Base-by-base conservation (phyloP, 2,113 vertebrate genomes). In the Isurus oxyrinchus region DNA sequence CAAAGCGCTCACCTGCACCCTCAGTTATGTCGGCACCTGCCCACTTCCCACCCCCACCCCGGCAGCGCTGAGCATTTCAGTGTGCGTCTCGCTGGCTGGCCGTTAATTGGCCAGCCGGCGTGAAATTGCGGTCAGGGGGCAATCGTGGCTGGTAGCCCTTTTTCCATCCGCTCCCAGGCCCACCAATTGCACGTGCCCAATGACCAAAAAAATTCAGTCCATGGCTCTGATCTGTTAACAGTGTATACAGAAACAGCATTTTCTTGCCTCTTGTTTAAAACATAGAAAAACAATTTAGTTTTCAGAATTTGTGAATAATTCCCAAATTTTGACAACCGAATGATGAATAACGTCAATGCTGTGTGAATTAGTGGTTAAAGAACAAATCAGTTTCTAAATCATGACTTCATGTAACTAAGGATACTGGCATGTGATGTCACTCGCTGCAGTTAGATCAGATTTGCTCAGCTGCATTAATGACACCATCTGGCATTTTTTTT, bases 361-460 rank as follows among this genome's bases (percentile, higher is more conserved):
- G 66, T 31, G 1, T 27, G 25, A 95, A 72, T 55, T 95, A 55
- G 44, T 55, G 67, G 67, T 55, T 95, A 95, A 95, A 95, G 67
- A 72, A 95, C 27, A 53, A 72, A 95, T 72, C 25, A 3, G 27
- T 35, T 95, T 72, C 21, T 44, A 21, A 95, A 72, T 69, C 40
- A 95, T 72, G 94, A 95, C 67, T 95, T 95, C 25, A 76, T 31
- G 94, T 55, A 72, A 72, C 66, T 95, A 53, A 67, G 44, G 44
- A 69, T 72, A 95, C 25, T 76, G 94, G 49, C 94, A 95, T 76
- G 94, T 95, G 94, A 95, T 95, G 94, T 55, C 44, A 53, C 94
- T 95, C 35, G 49, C 94, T 95, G 94, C 94, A 95, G 23, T 55
- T 49, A 55, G 94, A 55, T 72, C 66, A 72, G 94, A 14, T 72